Evolutionary conservation across 2,113 vertebrate genomes (phyloP).

Genomic region (Jaculus jaculus): DNA sequence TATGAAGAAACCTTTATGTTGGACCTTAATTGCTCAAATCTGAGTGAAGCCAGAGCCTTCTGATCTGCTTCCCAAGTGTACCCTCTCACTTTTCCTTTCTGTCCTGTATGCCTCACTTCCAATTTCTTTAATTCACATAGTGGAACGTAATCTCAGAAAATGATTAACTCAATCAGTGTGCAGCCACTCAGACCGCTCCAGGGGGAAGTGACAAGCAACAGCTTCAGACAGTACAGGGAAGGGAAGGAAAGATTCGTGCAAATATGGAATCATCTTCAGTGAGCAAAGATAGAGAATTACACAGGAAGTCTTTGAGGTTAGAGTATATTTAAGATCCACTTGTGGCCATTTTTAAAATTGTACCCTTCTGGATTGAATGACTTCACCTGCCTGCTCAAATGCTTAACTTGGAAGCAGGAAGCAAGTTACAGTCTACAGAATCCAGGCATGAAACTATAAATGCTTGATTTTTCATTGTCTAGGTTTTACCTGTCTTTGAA

Average conservation of each 20-base stretch:
- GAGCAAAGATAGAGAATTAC: slow-evolving; percentile 53
- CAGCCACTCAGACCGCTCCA: not conserved
- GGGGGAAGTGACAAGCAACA: not conserved
- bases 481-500: slow-evolving; percentile 40
- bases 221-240: not conserved
- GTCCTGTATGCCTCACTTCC: not conserved
- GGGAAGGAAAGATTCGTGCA: slow-evolving; percentile 29
- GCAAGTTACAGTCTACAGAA: slow-evolving; percentile 50
- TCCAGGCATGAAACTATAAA: slow-evolving; percentile 34
- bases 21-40: not conserved
- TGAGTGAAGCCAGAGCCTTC: not conserved
- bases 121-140: not conserved
- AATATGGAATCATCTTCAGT: not conserved
- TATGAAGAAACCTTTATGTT: not conserved
- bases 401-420: slow-evolving; percentile 51
- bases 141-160: slow-evolving; percentile 44
- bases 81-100: not conserved
- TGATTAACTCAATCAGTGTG: slow-evolving; percentile 24
- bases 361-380: slow-evolving; percentile 38
- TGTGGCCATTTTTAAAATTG: slow-evolving; percentile 37
- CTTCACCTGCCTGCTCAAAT: slow-evolving; percentile 31
- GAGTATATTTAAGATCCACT: slow-evolving; percentile 29
- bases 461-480: slow-evolving; percentile 21
- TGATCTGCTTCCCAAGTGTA: not conserved
- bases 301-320: slow-evolving; percentile 6